A percentile compares a stretch with the other conserved stretches of the same genome.
phyloP scores from a whole-genome alignment of 1,140 invertebrate species.

The Caenorhabditis elegans region DNA sequence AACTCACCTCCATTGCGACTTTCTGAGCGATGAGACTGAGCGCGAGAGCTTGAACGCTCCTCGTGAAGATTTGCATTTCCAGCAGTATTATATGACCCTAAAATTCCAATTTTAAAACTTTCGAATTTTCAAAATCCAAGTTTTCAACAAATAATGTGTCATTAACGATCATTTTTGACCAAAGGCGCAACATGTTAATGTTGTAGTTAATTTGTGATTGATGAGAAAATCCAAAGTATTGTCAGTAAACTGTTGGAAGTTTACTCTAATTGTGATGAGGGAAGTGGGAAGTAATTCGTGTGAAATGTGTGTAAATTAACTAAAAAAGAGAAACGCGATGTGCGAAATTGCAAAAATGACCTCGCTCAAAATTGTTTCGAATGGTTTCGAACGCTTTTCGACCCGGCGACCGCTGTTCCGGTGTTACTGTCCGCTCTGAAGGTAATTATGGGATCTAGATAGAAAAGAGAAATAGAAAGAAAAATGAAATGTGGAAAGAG shows the following conservation, averaged over 20 bases:
- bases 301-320: neutral
- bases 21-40: constrained; percentile 1
- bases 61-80: constrained; percentile 30
- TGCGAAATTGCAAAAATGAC: constrained; percentile 21
- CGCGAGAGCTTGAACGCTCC: constrained; percentile 1
- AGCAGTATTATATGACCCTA: constrained; percentile 38
- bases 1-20: neutral
- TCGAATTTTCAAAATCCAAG: neutral
- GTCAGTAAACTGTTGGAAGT: neutral
- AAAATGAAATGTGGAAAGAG: neutral
- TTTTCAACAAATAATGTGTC: neutral
- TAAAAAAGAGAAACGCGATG: neutral
- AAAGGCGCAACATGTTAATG: constrained; percentile 18
- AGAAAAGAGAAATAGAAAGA: neutral
- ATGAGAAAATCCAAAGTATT: neutral
- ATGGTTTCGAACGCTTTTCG: constrained; percentile 35
- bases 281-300: neutral
- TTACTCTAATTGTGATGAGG: neutral
- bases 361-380: constrained; percentile 46
- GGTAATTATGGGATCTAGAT: neutral
- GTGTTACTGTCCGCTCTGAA: constrained; percentile 30
- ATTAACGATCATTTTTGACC: neutral
- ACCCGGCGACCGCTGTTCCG: constrained; percentile 39
- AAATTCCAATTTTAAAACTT: neutral
- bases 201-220: constrained; percentile 3